A percentile compares a stretch with the other conserved stretches of the same genome.
phyloP scores from a whole-genome alignment of 2,888 invertebrate genomes.

The Cheilosia grossa region DNA sequence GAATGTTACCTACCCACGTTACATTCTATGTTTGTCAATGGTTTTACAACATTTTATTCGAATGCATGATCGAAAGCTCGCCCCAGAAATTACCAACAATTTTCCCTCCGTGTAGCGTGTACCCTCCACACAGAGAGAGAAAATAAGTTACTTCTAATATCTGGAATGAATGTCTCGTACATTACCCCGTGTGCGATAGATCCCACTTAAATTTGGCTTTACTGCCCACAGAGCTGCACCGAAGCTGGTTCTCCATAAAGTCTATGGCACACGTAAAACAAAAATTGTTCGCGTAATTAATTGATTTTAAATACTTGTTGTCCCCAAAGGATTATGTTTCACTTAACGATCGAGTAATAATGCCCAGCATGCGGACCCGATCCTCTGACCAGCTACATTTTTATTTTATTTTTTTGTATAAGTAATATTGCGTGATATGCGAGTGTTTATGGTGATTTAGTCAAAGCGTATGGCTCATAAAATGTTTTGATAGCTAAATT shows the following conservation, averaged over 20 bases:
- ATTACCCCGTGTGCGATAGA: slow-evolving; percentile 48
- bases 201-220: slow-evolving; percentile 55
- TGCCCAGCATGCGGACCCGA: slow-evolving; percentile 35
- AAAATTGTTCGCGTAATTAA: slow-evolving; percentile 78
- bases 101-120: slow-evolving; percentile 19
- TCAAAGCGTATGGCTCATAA: slow-evolving; percentile 83
- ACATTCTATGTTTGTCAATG: too few species aligned
- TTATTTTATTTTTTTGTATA: not conserved
- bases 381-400: not conserved
- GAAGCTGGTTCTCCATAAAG: slow-evolving; percentile 20
- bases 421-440: slow-evolving; percentile 67
- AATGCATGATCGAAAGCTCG: not conserved
- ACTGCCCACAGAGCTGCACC: slow-evolving; percentile 31
- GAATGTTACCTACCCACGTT: too few species aligned
- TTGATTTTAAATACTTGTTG: slow-evolving; percentile 81
- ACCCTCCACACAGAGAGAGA: not conserved
- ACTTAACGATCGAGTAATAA: slow-evolving; percentile 70
- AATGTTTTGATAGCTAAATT: slow-evolving; percentile 83
- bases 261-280: slow-evolving; percentile 1
- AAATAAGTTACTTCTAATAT: slow-evolving; percentile 34
- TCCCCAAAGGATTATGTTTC: slow-evolving; percentile 80
- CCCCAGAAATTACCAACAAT: not conserved
- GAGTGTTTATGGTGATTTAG: slow-evolving; percentile 83
- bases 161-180: slow-evolving; percentile 36
- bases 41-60: not conserved